Base-by-base conservation (phyloP, 2,888 invertebrate species). In the Lutraria lutraria region DNA sequence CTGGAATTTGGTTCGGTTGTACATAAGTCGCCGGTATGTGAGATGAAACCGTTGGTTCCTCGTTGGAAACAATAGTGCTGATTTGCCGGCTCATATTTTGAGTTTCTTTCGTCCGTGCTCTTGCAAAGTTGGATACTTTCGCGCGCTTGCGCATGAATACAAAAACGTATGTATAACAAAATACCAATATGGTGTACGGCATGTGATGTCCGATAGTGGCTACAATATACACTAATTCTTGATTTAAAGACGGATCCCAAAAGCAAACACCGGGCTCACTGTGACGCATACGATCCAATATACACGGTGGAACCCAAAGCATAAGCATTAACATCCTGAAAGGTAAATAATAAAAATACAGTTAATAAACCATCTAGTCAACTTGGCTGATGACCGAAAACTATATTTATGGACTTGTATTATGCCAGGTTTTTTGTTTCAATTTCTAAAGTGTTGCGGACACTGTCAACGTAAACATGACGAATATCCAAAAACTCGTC, bases 171-270 rank as follows among this genome's bases (percentile, higher is more conserved):
- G 94, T 83, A 88, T 95, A 96, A 89, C 95, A 95, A 86, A 94
- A 92, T 31, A 96, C 68, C 60, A 96, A 92, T 60, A 95, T 68
- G n/a, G 91, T 34, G 84, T 93, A 95, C 0, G 96, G 94, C 19
- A 94, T 93, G 90, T 96, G 96, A 87, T 96, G 96, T 21, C 96
- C 96, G 13, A 96, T 79, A 10, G 91, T 87, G n/a, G 95, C 96
- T 10, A 96, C 92, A 25, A 96, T 93, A 31, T 95, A 91, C 21
- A 96, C 96, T 82, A 95, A 96, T 84, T 94, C 94, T 13, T 87
- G 89, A 93, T 96, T 96, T 25, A 94, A 82, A 0, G 95, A 94
- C 0, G 96, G 96, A 81, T 96, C 95, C 95, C 95, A 96, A 79
- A 93, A 94, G 86, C 96, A 96, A 63, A 87, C 88, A 2, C 93